These are phyloP conservation scores for Caenorhabditis plicata DNA, from an alignment of 2,888 invertebrate species.

Conservation along the genomic window DNA sequence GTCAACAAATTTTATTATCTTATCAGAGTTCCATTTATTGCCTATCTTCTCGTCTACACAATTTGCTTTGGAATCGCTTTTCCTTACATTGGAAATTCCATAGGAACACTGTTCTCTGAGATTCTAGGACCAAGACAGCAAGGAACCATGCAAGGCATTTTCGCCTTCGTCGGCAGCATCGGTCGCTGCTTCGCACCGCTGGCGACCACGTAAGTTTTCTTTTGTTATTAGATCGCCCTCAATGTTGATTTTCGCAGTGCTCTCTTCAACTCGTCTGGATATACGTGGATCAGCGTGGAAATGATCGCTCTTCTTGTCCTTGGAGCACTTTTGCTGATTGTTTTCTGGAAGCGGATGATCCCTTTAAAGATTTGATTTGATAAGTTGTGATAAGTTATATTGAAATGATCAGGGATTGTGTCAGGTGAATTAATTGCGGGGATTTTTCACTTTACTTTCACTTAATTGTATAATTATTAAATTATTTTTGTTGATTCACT, in stretches of 20 bases:
- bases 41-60: slow-evolving; percentile 33
- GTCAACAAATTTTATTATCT: too few species aligned
- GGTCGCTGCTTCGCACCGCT: slow-evolving; percentile 34
- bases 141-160: slow-evolving; percentile 41
- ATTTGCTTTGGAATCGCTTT: slow-evolving; percentile 36
- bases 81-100: slow-evolving; percentile 38
- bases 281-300: slow-evolving; percentile 29
- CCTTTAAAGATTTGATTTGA: too few species aligned
- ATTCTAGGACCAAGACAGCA: slow-evolving; percentile 45
- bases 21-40: slow-evolving; percentile 26
- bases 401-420: too few species aligned
- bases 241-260: slow-evolving; percentile 4
- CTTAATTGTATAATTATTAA: too few species aligned
- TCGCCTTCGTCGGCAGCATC: slow-evolving; percentile 30
- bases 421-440: too few species aligned
- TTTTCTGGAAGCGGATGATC: slow-evolving; percentile 20
- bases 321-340: slow-evolving; percentile 9
- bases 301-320: slow-evolving; percentile 17
- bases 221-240: neutral
- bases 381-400: too few species aligned
- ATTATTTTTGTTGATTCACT: too few species aligned
- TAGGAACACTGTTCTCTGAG: slow-evolving; percentile 38
- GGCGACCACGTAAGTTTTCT: slow-evolving; percentile 21
- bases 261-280: slow-evolving; percentile 33
- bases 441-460: too few species aligned